A percentile compares a stretch with the other conserved stretches of the same genome.
Evolutionary conservation across 2,888 invertebrate species (phyloP).

Genomic region (Pterobdella sp.): DNA sequence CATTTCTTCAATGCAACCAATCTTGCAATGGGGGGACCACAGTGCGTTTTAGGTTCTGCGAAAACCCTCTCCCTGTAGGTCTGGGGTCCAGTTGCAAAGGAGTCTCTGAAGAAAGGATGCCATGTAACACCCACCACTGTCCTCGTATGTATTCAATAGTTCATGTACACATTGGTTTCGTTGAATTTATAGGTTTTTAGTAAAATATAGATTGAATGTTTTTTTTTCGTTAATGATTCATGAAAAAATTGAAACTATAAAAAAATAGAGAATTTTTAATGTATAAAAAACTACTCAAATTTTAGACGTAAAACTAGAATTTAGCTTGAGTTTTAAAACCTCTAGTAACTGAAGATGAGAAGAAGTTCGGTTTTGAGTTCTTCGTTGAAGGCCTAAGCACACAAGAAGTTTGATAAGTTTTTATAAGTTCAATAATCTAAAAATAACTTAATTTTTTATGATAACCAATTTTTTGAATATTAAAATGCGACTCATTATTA

Average conservation of each 20-base stretch:
- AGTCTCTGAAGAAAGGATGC: conserved; percentile 6
- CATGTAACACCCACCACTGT: conserved; percentile 32
- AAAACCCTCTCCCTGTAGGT: conserved; percentile 27
- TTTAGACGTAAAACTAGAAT: too few species aligned
- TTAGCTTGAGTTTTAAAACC: background rate
- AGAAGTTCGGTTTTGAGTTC: background rate
- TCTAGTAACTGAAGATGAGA: conserved; percentile 23
- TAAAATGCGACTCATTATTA: too few species aligned
- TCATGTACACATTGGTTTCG: background rate
- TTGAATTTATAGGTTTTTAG: background rate
- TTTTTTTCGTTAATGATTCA: too few species aligned
- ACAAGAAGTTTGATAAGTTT: conserved; percentile 5
- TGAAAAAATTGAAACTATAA: too few species aligned
- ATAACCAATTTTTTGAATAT: too few species aligned
- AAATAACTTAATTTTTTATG: too few species aligned
- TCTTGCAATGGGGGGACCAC: conserved; percentile 31
- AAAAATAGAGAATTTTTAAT: too few species aligned
- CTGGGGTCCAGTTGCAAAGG: conserved; percentile 31
- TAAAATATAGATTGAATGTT: too few species aligned
- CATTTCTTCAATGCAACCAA: conserved; percentile 28
- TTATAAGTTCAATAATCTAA: background rate
- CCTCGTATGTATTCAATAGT: conserved; percentile 32
- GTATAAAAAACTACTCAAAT: too few species aligned
- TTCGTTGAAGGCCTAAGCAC: background rate
- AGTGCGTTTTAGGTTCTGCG: conserved; percentile 26